These are phyloP conservation scores for Diloba caeruleocephala DNA, from an alignment of 2,888 invertebrate genomes.

Conservation along the genomic window DNA sequence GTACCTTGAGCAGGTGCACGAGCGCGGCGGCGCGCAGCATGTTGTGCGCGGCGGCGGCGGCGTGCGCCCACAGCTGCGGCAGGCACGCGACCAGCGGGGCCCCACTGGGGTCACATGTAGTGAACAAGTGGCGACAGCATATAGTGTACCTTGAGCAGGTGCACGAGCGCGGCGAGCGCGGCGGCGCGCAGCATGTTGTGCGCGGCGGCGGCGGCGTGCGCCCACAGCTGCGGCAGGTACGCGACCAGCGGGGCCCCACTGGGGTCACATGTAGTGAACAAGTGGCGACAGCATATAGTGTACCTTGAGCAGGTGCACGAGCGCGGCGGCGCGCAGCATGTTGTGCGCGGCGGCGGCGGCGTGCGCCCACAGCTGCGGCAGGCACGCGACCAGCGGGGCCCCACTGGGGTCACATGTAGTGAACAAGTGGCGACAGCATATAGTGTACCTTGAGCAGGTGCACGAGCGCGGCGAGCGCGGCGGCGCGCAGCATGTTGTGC, in stretches of 20 bases:
- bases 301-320: too few species aligned
- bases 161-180: slow-evolving; percentile 95
- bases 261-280: too few species aligned
- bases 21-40: too few species aligned
- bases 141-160: slow-evolving; percentile 92
- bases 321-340: slow-evolving; percentile 4
- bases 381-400: slow-evolving; percentile 92
- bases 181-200: slow-evolving; percentile 97
- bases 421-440: too few species aligned
- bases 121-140: too few species aligned
- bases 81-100: slow-evolving; percentile 94
- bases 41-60: slow-evolving; percentile 80
- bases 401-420: slow-evolving; percentile 83
- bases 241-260: slow-evolving; percentile 91
- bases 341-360: background rate
- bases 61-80: slow-evolving; percentile 96
- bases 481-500: slow-evolving; percentile 97
- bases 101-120: slow-evolving; percentile 85
- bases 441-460: slow-evolving; percentile 93
- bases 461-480: slow-evolving; percentile 95
- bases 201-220: slow-evolving; percentile 94
- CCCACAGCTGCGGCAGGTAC: slow-evolving; percentile 96
- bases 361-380: slow-evolving; percentile 90
- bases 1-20: too few species aligned
- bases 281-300: too few species aligned